Conservation (phyloP, 2,113 vertebrate genomes). For the Alouatta palliata region DNA sequence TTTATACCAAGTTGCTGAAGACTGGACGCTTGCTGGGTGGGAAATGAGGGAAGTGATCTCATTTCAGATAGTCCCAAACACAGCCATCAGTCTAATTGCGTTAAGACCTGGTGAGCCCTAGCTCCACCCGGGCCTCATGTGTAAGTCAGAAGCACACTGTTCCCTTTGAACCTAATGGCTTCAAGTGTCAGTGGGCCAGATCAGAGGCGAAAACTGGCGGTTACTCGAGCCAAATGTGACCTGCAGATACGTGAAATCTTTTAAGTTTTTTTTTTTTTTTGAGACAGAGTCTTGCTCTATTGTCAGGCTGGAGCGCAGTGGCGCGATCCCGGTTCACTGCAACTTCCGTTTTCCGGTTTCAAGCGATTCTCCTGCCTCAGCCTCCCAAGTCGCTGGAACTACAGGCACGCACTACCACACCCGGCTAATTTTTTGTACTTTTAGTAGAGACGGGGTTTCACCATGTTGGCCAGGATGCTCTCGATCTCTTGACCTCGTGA, state of each 20-base stretch:
- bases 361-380: too few species aligned
- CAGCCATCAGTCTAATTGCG: background rate
- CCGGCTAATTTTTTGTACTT: too few species aligned
- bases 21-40: background rate
- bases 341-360: too few species aligned
- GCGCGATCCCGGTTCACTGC: too few species aligned
- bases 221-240: background rate
- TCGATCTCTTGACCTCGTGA: too few species aligned
- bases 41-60: background rate
- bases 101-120: background rate
- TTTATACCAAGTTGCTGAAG: slow-evolving; percentile 8
- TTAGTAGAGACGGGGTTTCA: too few species aligned
- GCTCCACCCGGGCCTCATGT: background rate
- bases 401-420: too few species aligned
- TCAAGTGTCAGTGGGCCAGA: background rate
- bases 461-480: too few species aligned
- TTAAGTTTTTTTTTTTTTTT: too few species aligned
- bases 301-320: too few species aligned
- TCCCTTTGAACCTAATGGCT: background rate
- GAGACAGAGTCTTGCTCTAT: too few species aligned
- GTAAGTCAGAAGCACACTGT: background rate
- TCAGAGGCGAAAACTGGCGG: background rate
- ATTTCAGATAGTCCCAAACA: background rate
- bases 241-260: background rate
- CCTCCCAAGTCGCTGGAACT: too few species aligned